These are phyloP conservation scores for Rutpela maculata DNA, from an alignment of 2,888 invertebrate species.

Conservation along the genomic window DNA sequence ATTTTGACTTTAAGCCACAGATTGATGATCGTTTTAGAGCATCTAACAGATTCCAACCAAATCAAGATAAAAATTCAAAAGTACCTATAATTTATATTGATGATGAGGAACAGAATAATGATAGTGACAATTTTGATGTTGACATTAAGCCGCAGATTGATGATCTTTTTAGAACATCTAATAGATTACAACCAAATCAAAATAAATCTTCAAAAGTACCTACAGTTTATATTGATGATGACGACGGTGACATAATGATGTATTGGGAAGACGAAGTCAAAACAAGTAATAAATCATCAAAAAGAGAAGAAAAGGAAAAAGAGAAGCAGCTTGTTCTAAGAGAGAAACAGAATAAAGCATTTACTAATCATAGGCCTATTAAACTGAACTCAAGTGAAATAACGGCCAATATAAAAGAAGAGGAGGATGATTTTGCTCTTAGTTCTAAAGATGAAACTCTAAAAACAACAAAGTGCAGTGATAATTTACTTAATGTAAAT, in stretches of 20 bases:
- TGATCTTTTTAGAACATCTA: background rate
- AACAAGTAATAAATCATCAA: constrained; percentile 19
- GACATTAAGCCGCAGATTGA: constrained; percentile 14
- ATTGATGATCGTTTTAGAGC: too few species aligned
- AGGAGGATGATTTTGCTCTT: constrained; percentile 13
- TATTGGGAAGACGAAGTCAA: constrained; percentile 15
- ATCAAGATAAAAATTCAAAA: too few species aligned
- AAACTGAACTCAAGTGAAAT: background rate
- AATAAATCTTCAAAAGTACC: constrained; percentile 10
- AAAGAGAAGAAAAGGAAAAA: constrained; percentile 27
- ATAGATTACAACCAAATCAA: background rate
- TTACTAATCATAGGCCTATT: constrained; percentile 31
- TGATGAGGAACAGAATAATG: background rate
- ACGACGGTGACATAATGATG: constrained; percentile 18
- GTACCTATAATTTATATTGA: too few species aligned
- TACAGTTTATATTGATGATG: constrained; percentile 26
- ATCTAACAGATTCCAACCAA: too few species aligned
- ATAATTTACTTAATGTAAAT: background rate
- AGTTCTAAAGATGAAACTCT: constrained; percentile 7
- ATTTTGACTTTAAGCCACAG: too few species aligned
- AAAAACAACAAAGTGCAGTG: background rate
- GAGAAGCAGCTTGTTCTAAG: background rate
- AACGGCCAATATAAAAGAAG: constrained; percentile 7
- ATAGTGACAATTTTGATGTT: background rate
- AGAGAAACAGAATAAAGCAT: constrained; percentile 6